A percentile compares a stretch with the other conserved stretches of the same genome.
Conservation (phyloP, 2,113 vertebrate genomes). For the Jaculus jaculus region DNA sequence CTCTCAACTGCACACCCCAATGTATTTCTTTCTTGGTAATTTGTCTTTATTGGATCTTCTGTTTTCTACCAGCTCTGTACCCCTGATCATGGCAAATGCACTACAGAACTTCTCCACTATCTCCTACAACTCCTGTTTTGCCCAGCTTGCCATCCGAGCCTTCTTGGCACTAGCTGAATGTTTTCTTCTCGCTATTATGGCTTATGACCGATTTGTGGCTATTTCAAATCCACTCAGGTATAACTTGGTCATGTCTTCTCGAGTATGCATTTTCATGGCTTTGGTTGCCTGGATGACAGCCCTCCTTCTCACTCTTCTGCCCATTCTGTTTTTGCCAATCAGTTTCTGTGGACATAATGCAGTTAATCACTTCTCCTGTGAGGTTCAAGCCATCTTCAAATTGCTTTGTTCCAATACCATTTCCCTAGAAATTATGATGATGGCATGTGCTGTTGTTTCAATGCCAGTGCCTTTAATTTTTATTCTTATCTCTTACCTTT, state of each 20-base stretch:
- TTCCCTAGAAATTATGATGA: constrained; percentile 51
- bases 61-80: constrained; percentile 46
- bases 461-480: constrained; percentile 50
- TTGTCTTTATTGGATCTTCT: constrained; percentile 55
- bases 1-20: constrained; percentile 30
- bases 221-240: constrained; percentile 58
- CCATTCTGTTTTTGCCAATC: constrained; percentile 42
- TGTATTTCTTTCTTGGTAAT: constrained; percentile 56
- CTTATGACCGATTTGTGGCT: constrained; percentile 56
- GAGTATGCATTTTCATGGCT: not conserved
- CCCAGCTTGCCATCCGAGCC: constrained; percentile 30
- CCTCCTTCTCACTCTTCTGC: constrained; percentile 27
- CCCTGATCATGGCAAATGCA: not conserved
- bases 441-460: constrained; percentile 40
- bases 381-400: constrained; percentile 57
- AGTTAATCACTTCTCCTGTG: constrained; percentile 49
- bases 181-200: constrained; percentile 61
- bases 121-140: constrained; percentile 41
- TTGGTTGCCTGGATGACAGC: not conserved
- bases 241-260: constrained; percentile 38
- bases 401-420: constrained; percentile 51
- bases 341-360: constrained; percentile 47
- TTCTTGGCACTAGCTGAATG: constrained; percentile 49
- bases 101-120: constrained; percentile 49
- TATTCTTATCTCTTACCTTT: constrained; percentile 54